Evolutionary conservation across 2,113 vertebrate species (phyloP), one percentile per base, ranked within the genome.

Genomic region (Cavia aperea): DNA sequence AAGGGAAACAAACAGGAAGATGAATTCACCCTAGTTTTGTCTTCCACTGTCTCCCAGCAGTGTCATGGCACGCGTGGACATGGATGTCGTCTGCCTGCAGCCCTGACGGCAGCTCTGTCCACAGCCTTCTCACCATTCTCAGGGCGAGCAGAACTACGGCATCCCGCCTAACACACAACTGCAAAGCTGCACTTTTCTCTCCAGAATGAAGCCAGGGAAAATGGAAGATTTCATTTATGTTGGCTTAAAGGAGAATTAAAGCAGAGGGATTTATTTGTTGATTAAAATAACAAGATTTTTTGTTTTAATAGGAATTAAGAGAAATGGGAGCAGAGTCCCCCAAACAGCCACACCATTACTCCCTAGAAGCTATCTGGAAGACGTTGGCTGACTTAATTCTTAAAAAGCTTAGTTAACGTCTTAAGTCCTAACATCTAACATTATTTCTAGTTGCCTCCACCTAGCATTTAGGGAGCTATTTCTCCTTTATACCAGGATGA

Each of bases 31-130:
- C 23, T 19, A 31, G 14, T 86, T 62, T 46, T 54, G 26, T 77
- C 92, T 89, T 91, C 63, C 70, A 92, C 29, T 93, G 94, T 79
- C 46, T 49, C 63, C 51, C 62, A 33, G 79, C 15, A 72, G 31
- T 65, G 73, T 75, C 89, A 58, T 36, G 86, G 10, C 19, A 3
- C 23, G 58, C 15, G 93, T 39, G 72, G 66, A 73, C 15, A 16
- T 49, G 84, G 62, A 73, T 36, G 73, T 43, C 24, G 33, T 83
- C 72, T 82, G 82, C 66, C 77, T 46, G 60, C 36, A 82, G 73
- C 89, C 89, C 94, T 90, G 58, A 84, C 81, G 93, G 78, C 70
- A 90, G 36, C 83, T 81, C 91, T 82, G n/a, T 33, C 58, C 12
- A 3, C 7, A 54, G 54, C 83, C 49, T 77, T 89, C 92, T 85